Conservation (phyloP, 2,113 vertebrate genomes). For the Crotophaga sulcirostris region DNA sequence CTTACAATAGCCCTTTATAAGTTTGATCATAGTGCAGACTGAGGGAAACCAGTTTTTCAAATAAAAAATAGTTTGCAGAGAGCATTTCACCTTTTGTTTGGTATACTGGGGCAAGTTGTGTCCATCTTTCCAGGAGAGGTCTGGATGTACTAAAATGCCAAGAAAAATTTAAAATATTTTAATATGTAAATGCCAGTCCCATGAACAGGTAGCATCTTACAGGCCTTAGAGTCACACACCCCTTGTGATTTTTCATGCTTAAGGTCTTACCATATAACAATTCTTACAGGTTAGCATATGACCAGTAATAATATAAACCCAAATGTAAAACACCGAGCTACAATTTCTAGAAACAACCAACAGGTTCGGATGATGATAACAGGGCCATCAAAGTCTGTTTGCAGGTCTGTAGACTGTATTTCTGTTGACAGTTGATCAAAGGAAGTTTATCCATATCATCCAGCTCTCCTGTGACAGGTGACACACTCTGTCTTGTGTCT, state of each 20-base stretch:
- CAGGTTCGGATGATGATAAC: neutral
- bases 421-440: neutral
- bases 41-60: neutral
- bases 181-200: neutral
- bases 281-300: neutral
- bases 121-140: neutral
- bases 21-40: neutral
- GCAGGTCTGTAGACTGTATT: neutral
- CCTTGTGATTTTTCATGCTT: neutral
- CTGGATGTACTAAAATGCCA: neutral
- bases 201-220: neutral
- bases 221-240: neutral
- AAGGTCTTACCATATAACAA: neutral
- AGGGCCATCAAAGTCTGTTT: neutral
- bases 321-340: neutral
- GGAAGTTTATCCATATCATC: neutral
- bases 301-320: neutral
- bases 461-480: neutral
- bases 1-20: neutral
- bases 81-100: neutral
- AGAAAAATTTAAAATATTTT: neutral
- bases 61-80: neutral
- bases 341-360: neutral
- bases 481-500: rapidly evolving
- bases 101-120: neutral